Evolutionary conservation across 2,888 invertebrate genomes (phyloP).

Genomic region (Homarus gammarus): DNA sequence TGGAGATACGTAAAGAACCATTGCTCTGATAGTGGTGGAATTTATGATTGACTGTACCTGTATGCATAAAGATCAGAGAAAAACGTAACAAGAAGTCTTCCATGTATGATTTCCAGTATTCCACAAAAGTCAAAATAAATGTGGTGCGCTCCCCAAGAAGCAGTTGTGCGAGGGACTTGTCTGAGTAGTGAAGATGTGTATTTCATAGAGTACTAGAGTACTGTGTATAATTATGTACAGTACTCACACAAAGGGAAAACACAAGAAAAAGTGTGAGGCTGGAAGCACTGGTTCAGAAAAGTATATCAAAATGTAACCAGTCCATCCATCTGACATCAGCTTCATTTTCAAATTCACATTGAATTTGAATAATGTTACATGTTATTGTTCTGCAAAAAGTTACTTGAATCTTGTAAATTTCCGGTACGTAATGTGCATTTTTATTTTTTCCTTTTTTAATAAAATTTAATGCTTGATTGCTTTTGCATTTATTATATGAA

Average conservation of each 20-base stretch:
- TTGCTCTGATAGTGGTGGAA: background rate
- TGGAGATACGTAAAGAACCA: background rate
- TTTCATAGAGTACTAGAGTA: background rate
- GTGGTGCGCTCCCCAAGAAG: background rate
- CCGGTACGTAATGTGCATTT: background rate
- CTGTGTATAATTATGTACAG: too few species aligned
- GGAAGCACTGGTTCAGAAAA: background rate
- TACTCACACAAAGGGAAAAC: background rate
- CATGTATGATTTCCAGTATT: slow-evolving; percentile 17
- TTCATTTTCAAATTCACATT: background rate
- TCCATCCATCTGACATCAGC: background rate
- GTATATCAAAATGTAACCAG: slow-evolving; percentile 1
- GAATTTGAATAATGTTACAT: background rate
- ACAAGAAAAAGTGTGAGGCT: background rate
- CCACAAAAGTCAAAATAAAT: background rate
- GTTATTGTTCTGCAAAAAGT: background rate
- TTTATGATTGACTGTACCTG: too few species aligned
- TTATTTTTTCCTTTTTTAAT: background rate
- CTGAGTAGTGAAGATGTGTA: background rate
- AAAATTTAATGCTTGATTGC: background rate
- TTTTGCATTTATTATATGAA: background rate
- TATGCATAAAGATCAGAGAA: background rate
- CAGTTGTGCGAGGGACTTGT: background rate
- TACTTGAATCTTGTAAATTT: too few species aligned
- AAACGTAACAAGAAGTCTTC: background rate